Conservation (phyloP, 2,113 vertebrate species). For the Mobula birostris region DNA sequence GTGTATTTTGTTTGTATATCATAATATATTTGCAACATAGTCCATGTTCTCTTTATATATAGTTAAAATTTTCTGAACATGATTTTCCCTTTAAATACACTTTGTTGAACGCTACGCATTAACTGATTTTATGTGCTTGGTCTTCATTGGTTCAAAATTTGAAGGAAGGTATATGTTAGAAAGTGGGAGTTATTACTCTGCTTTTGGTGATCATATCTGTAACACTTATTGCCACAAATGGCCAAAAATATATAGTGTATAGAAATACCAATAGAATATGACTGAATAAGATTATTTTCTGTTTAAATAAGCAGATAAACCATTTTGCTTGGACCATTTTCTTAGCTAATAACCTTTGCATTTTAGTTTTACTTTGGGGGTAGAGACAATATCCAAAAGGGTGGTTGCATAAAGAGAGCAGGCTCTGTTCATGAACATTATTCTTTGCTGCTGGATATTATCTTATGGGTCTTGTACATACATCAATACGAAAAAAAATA, state of each 20-base stretch:
- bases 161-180: not conserved
- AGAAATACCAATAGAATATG: not conserved
- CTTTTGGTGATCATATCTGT: not conserved
- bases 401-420: not conserved
- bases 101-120: not conserved
- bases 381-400: not conserved
- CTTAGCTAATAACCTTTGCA: not conserved
- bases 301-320: not conserved
- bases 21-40: not conserved
- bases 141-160: not conserved
- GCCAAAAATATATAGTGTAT: not conserved
- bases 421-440: not conserved
- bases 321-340: not conserved
- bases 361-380: not conserved
- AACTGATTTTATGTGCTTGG: not conserved
- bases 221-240: not conserved
- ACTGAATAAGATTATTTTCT: not conserved
- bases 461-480: not conserved
- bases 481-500: not conserved
- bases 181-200: not conserved
- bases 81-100: not conserved
- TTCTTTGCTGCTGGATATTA: not conserved
- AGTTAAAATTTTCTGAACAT: not conserved
- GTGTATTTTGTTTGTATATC: not conserved
- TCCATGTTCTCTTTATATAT: not conserved